Conservation (phyloP, 2,797 vertebrate genomes). For the Poecilia velifera region DNA sequence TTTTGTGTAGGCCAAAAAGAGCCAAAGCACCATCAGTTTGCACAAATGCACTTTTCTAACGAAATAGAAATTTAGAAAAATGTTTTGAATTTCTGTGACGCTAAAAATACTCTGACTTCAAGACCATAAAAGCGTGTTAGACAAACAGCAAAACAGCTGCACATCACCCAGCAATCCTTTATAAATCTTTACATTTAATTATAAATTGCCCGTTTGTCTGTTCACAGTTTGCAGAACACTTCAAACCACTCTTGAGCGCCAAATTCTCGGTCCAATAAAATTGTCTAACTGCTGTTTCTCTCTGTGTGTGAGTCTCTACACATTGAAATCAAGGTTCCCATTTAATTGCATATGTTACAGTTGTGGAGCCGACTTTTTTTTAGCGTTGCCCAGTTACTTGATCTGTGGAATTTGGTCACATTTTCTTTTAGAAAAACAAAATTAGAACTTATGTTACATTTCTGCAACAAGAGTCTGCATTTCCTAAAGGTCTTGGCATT, state of each 20-base stretch:
- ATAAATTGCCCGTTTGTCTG: slow-evolving; percentile 56
- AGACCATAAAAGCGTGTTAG: slow-evolving; percentile 24
- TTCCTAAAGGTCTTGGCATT: not conserved
- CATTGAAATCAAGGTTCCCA: too few species aligned
- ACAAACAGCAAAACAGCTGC: slow-evolving; percentile 7
- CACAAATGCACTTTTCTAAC: not conserved
- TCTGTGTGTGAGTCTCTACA: too few species aligned
- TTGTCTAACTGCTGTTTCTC: too few species aligned
- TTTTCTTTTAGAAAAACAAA: not conserved
- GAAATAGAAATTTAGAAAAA: slow-evolving; percentile 33
- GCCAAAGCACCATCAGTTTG: not conserved
- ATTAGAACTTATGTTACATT: not conserved
- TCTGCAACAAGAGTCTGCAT: not conserved
- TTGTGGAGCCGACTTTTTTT: not conserved
- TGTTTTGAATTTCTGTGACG: slow-evolving; percentile 17
- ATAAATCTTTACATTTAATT: slow-evolving; percentile 64
- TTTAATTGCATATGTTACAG: not conserved
- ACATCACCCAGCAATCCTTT: slow-evolving; percentile 43
- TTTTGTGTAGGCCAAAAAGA: not conserved
- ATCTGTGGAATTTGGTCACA: not conserved
- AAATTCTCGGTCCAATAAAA: too few species aligned
- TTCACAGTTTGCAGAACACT: slow-evolving; percentile 26
- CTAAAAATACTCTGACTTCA: slow-evolving; percentile 26
- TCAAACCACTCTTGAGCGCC: slow-evolving; percentile 35
- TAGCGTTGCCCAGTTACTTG: not conserved